Base-by-base conservation (phyloP, 2,797 vertebrate species). In the Buphagus erythrorhynchus region DNA sequence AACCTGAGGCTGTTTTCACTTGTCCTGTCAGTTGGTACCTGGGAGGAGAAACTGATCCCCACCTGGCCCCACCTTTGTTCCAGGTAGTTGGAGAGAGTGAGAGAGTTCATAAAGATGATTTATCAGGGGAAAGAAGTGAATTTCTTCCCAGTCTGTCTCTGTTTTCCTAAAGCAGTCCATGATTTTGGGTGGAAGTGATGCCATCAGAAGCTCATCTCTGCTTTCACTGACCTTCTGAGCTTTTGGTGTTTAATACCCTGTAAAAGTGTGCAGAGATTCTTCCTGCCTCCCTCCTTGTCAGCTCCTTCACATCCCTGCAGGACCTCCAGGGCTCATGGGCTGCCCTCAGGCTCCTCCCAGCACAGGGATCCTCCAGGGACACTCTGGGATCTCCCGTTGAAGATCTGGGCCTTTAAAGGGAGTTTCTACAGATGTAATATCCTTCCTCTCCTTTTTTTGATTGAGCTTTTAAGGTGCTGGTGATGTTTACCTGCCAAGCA, bases 401-500 rank as follows among this genome's bases (percentile, higher is more conserved):
- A 49, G 10, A 45, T 31, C 36, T 45, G 45, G 7, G 2, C 16
- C 21, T 43, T 40, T 42, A 28, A 55, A 66, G 36, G 18, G 36
- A 85, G 22, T 63, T n/a, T 38, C 21, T 68, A 15, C 8, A 15
- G n/a, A 14, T 45, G 11, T 59, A 33, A 6, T 48, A 48, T 46
- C 35, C 26, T 48, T 46, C 35, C 61, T 85, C 16, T 68, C 48
- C 81, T 0, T 38, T 73, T 49, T 55, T 62, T 25, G 49, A 58
- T 20, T 46, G 57, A 58, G n/a, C 26, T 71, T 76, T 68, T 43
- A 49, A 68, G 63, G 48, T 38, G 59, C 19, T 51, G 73, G 16
- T 73, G 82, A 40, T 81, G 46, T 66, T 90, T 45, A 59, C 87
- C 36, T 75, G 51, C 40, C 59, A 52, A 87, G 57, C 71, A 76